phyloP scores from a whole-genome alignment of 1,140 invertebrate genomes.

The Bradysia coprophila region DNA sequence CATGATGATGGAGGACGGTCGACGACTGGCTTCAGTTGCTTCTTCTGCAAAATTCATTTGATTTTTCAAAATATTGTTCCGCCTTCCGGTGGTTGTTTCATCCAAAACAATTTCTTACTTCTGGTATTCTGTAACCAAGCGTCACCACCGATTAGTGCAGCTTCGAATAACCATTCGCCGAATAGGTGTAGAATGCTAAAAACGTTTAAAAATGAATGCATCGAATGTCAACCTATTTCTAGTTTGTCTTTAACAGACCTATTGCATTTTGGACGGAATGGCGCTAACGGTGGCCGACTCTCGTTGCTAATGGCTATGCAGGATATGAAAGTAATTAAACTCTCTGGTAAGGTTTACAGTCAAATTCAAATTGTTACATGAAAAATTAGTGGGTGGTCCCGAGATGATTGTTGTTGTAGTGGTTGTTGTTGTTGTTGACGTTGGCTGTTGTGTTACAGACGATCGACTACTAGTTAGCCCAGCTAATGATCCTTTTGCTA shows the following conservation, averaged over 20 bases:
- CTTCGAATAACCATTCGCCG: constrained; percentile 93
- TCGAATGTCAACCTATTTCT: no score
- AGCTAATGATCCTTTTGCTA: constrained; percentile 60
- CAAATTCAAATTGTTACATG: constrained; percentile 28
- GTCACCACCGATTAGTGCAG: constrained; percentile 68
- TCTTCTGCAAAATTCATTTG: constrained; percentile 17
- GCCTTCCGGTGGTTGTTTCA: no score
- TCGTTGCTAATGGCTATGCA: constrained; percentile 35
- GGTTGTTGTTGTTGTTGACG: constrained; percentile 42
- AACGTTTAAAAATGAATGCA: no score
- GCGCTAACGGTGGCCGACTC: constrained; percentile 42
- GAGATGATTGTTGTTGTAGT: no score
- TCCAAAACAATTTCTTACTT: constrained; percentile 22
- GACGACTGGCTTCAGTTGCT: constrained; percentile 21
- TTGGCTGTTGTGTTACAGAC: constrained; percentile 40
- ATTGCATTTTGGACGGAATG: constrained; percentile 63
- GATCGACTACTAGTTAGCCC: constrained; percentile 50
- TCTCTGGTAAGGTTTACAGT: constrained; percentile 14
- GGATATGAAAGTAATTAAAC: no score
- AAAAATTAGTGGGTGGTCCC: constrained; percentile 43
- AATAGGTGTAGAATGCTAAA: constrained; percentile 92
- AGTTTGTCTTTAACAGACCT: no score
- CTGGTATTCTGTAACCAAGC: constrained; percentile 34
- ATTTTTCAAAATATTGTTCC: no score
- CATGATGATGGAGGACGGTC: constrained; percentile 24